Conservation (phyloP, 2,113 vertebrate genomes). For the Albula goreensis region DNA sequence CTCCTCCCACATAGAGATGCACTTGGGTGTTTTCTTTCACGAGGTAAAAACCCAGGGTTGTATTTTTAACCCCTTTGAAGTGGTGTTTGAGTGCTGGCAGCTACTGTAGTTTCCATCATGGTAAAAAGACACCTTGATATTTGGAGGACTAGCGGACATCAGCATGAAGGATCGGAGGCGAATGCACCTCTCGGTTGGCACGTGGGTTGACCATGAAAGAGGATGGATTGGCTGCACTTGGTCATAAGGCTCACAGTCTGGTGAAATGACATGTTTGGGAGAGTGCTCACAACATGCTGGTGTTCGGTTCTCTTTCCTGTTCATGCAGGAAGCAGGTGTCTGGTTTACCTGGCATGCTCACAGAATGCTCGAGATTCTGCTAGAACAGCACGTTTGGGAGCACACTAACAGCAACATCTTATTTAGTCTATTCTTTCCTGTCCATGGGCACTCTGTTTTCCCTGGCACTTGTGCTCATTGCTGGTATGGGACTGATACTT, state of each 20-base stretch:
- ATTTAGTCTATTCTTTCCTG: background rate
- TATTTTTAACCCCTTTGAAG: slow-evolving; percentile 40
- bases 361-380: background rate
- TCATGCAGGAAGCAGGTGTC: too few species aligned
- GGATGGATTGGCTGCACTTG: background rate
- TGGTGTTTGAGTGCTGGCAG: slow-evolving; percentile 44
- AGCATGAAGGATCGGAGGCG: background rate
- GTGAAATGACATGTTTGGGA: background rate
- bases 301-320: background rate
- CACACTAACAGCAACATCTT: background rate
- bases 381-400: background rate
- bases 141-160: background rate
- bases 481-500: background rate
- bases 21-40: slow-evolving; percentile 49
- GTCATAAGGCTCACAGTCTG: background rate
- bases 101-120: slow-evolving; percentile 20
- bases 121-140: slow-evolving; percentile 26
- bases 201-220: background rate
- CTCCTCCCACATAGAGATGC: slow-evolving; percentile 29
- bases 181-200: slow-evolving; percentile 31
- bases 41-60: slow-evolving; percentile 27
- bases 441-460: background rate
- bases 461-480: background rate
- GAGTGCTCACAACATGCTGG: background rate
- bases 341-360: background rate